phyloP scores from a whole-genome alignment of 2,888 invertebrate species.

The Pristionchus fissidentatus region DNA sequence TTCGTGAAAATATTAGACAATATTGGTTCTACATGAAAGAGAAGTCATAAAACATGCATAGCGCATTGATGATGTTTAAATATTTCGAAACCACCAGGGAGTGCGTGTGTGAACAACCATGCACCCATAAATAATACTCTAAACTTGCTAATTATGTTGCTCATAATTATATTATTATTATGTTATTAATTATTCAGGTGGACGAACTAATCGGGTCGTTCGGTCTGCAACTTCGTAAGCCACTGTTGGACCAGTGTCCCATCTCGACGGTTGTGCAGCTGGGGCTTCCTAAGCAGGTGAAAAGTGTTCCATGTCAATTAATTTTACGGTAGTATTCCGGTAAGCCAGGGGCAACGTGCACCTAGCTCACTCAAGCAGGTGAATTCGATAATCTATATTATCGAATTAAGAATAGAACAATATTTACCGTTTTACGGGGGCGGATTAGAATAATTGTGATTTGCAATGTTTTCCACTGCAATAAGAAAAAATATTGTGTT shows the following conservation, averaged over 20 bases:
- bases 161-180: not conserved
- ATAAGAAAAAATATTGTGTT: too few relatives aligned
- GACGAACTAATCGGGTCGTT: slow-evolving; percentile 66
- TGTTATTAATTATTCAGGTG: slow-evolving; percentile 50
- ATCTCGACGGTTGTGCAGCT: not conserved
- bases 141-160: not conserved
- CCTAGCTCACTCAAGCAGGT: too few relatives aligned
- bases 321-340: not conserved
- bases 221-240: slow-evolving; percentile 60
- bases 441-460: too few relatives aligned
- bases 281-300: slow-evolving; percentile 35
- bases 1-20: not conserved
- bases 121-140: not conserved
- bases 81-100: too few relatives aligned
- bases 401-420: too few relatives aligned
- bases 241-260: slow-evolving; percentile 34
- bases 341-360: too few relatives aligned
- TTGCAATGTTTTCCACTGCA: too few relatives aligned
- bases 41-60: not conserved
- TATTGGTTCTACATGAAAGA: too few relatives aligned
- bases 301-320: not conserved
- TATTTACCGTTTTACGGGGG: too few relatives aligned
- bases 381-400: too few relatives aligned
- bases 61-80: too few relatives aligned
- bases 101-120: not conserved